These are phyloP conservation scores for Semaprochilodus insignis DNA, from an alignment of 2,797 vertebrate species.

Conservation along the genomic window DNA sequence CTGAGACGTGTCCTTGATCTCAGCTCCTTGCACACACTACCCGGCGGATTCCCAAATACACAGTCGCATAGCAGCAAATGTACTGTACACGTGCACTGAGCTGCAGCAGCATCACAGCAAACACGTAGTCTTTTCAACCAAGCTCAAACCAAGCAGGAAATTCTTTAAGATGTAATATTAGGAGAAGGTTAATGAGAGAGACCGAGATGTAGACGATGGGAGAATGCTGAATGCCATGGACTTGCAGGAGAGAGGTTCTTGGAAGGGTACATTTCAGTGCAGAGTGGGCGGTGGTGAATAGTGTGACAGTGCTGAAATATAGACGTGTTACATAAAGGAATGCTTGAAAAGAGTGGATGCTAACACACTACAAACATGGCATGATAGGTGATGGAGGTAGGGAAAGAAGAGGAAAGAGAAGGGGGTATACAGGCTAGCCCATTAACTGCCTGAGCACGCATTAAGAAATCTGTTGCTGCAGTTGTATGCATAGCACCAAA, in stretches of 20 bases:
- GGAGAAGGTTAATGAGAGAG: conserved; percentile 12
- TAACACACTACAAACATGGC: neutral
- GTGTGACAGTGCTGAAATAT: neutral
- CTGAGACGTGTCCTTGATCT: conserved; percentile 22
- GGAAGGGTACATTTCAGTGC: conserved; percentile 8
- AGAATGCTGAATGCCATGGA: neutral
- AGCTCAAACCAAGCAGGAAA: conserved; percentile 3
- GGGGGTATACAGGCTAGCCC: neutral
- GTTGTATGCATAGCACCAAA: neutral
- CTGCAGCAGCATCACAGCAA: conserved; percentile 19
- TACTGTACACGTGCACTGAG: neutral
- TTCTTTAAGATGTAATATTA: neutral
- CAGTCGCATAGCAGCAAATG: conserved; percentile 45
- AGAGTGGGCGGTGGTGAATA: neutral
- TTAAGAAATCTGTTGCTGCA: conserved; percentile 2
- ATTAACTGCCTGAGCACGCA: neutral
- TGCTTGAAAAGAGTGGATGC: neutral
- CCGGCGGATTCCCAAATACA: conserved; percentile 18
- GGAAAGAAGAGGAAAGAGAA: neutral
- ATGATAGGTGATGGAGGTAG: neutral
- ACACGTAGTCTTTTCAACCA: neutral
- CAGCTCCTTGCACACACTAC: neutral
- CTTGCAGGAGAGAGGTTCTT: conserved; percentile 4
- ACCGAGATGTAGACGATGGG: neutral
- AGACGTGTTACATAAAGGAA: conserved; percentile 29